Evolutionary conservation across 2,797 vertebrate genomes (phyloP).

Genomic region (Anisognathus igniventris): DNA sequence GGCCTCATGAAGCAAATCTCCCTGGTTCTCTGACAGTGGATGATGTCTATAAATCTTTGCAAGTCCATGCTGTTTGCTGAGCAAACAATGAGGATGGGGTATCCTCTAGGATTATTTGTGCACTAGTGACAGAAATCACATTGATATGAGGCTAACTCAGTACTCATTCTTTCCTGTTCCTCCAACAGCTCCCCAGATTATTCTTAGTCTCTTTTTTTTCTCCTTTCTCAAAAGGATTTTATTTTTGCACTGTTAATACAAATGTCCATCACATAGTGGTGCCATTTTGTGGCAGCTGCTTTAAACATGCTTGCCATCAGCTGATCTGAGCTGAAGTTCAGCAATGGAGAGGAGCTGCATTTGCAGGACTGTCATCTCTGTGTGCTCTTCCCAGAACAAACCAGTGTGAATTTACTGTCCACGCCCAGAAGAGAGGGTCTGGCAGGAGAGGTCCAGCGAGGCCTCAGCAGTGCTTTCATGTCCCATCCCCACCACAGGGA

Average conservation of each 20-base stretch:
- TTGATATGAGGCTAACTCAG: not conserved
- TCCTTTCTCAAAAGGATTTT: not conserved
- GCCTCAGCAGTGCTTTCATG: not conserved
- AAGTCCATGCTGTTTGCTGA: conserved; percentile 24
- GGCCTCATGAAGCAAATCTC: not conserved
- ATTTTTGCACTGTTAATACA: not conserved
- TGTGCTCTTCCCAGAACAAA: not conserved
- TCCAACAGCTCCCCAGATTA: not conserved
- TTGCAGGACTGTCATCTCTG: not conserved
- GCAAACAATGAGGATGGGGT: conserved; percentile 5
- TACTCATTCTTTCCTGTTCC: not conserved
- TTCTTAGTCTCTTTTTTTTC: not conserved
- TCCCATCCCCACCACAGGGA: not conserved
- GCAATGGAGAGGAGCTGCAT: not conserved
- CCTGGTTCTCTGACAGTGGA: not conserved
- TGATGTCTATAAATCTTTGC: conserved; percentile 41
- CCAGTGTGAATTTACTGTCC: not conserved
- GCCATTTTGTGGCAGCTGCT: not conserved
- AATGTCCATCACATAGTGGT: not conserved
- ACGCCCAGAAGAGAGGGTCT: not conserved
- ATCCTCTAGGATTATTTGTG: conserved; percentile 52
- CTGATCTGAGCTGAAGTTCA: not conserved
- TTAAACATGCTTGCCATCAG: not conserved
- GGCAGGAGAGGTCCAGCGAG: not conserved
- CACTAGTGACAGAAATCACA: conserved; percentile 42